These are phyloP conservation scores for Cheilosia vernalis DNA, from an alignment of 2,888 invertebrate species.

Conservation along the genomic window DNA sequence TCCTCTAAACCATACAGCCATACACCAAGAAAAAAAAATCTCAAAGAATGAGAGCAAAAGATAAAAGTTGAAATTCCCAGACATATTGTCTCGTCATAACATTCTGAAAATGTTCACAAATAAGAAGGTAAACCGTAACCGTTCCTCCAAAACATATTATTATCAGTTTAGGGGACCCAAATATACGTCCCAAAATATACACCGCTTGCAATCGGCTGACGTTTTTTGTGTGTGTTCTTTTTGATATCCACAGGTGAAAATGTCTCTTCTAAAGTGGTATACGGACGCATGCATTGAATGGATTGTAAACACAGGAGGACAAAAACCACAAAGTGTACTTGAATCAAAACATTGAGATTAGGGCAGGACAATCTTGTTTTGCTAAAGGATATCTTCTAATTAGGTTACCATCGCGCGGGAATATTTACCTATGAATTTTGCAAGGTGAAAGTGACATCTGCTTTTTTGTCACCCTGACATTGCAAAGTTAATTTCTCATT, in stretches of 20 bases:
- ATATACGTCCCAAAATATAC: conserved; percentile 46
- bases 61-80: conserved; percentile 66
- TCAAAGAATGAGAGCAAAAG: conserved; percentile 12
- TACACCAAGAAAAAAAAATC: conserved; percentile 25
- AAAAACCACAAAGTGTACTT: conserved; percentile 57
- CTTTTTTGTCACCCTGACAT: conserved; percentile 49
- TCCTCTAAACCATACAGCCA: conserved; percentile 22
- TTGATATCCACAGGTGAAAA: conserved; percentile 73
- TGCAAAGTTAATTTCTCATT: conserved; percentile 70
- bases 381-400: conserved; percentile 53
- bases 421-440: conserved; percentile 12
- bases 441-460: conserved; percentile 65
- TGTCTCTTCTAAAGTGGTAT: conserved; percentile 34
- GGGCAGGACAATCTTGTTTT: conserved; percentile 16
- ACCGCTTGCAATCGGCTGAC: conserved; percentile 36
- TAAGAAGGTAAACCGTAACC: conserved; percentile 51
- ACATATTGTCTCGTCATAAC: conserved; percentile 72
- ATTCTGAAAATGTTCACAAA: conserved; percentile 34
- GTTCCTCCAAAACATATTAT: conserved; percentile 64
- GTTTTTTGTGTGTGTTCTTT: conserved; percentile 35
- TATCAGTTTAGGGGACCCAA: conserved; percentile 68
- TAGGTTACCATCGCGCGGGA: conserved; percentile 55
- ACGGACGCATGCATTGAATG: neutral
- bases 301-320: conserved; percentile 10
- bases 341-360: conserved; percentile 58